Percentiles rank a stretch among this genome's conserved stretches.
These are phyloP conservation scores for Leptodactylus fuscus DNA, from an alignment of 2,113 vertebrate species.

Conservation along the genomic window DNA sequence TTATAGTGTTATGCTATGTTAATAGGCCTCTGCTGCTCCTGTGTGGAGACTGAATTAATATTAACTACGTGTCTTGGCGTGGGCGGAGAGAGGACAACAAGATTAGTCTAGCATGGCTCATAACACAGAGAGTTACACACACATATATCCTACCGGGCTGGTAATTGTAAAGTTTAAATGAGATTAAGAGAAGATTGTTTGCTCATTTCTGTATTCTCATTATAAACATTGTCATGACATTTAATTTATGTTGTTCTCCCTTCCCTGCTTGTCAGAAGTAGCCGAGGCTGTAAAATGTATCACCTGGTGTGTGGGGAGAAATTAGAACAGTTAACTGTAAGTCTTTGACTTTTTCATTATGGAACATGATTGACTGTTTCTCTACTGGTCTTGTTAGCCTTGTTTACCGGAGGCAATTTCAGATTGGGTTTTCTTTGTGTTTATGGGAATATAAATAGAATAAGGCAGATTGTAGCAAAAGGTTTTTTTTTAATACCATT, in stretches of 20 bases:
- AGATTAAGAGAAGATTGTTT: constrained; percentile 53
- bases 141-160: constrained; percentile 25
- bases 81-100: not conserved
- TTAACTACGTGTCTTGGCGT: constrained; percentile 9
- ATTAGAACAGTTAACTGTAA: constrained; percentile 49
- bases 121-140: constrained; percentile 51
- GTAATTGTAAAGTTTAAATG: constrained; percentile 53
- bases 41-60: constrained; percentile 32
- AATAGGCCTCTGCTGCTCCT: not conserved
- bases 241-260: constrained; percentile 50
- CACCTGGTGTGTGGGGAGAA: constrained; percentile 18
- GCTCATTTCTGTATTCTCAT: constrained; percentile 56
- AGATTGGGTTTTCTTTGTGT: constrained; percentile 29
- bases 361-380: constrained; percentile 43
- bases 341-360: constrained; percentile 53
- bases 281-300: constrained; percentile 47
- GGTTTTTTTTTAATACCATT: not conserved
- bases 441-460: constrained; percentile 34
- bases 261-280: constrained; percentile 44
- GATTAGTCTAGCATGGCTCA: constrained; percentile 43
- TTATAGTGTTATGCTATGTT: no score
- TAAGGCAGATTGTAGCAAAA: not conserved
- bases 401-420: constrained; percentile 32
- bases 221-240: constrained; percentile 53
- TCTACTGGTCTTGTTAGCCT: constrained; percentile 52